Base-by-base conservation (phyloP, 2,888 invertebrate genomes). In the Calliopum simillimum region DNA sequence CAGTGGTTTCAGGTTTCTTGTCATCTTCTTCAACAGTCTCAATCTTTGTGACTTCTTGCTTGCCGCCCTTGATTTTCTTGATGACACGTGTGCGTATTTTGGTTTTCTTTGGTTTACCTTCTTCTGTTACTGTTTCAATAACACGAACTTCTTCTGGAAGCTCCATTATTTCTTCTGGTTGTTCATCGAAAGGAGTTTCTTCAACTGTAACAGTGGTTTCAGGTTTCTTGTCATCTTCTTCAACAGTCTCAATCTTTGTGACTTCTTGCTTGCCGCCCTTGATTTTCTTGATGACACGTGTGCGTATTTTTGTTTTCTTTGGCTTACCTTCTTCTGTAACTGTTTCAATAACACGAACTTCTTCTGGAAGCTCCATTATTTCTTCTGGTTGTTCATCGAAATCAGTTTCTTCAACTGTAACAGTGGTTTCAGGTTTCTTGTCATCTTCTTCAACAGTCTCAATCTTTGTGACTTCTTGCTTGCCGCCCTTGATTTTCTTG, bases 1-100 rank as follows among this genome's bases (percentile, higher is more conserved):
- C 53, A 53, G 53, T 53, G 53, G 53, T 53, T 53, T 53, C 53
- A 3, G 53, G 53, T 19, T 53, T 53, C 53, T 53, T 53, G 12
- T 53, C 53, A 23, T 53, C 53, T 53, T 53, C 53, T 53, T 53
- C 53, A 21, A 53, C 53, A 53, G 53, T 53, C 13, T 19, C 53
- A n/a, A 53, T 53, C 19, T 53, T 53, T 6, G 53, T 53, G 53
- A 53, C 3, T 12, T 53, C 53, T 13, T 53, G 53, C 16, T 53
- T 53, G 19, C 19, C 19, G 13, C 19, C 53, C 53, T 53, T 53
- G 53, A 53, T 53, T 19, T 53, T 53, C 53, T 53, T 53, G 12
- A 53, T 53, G 4, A 53, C 53, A 53, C 53, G 53, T 4, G 53
- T 53, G 19, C 53, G 53, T 2, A 53, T 53, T 5, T 3, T 19